These are phyloP conservation scores for Manacus vitellinus DNA, from an alignment of 2,113 vertebrate species.

Conservation along the genomic window DNA sequence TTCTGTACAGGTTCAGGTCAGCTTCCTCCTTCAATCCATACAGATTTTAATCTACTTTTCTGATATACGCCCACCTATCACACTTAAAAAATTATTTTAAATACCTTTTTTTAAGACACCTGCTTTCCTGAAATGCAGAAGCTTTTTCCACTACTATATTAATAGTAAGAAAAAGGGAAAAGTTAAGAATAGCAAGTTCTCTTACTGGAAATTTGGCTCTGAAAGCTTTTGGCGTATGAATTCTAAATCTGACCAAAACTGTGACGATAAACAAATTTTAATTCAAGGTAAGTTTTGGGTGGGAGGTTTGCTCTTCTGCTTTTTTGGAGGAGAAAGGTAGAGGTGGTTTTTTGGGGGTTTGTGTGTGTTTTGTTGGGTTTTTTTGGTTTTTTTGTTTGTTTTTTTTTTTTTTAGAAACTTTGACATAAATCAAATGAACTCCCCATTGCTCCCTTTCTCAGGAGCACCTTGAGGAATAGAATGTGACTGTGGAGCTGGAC, in stretches of 20 bases:
- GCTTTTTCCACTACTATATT: neutral
- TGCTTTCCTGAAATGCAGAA: neutral
- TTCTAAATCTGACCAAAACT: neutral
- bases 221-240: neutral
- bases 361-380: too few relatives aligned
- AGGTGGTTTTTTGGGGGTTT: too few relatives aligned
- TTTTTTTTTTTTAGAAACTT: neutral
- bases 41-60: neutral
- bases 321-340: accelerated
- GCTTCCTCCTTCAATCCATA: neutral
- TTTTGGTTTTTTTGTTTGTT: too few relatives aligned
- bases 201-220: neutral
- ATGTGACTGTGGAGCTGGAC: neutral
- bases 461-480: neutral
- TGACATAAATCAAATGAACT: neutral
- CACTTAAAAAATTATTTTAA: neutral
- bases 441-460: neutral
- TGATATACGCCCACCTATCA: neutral
- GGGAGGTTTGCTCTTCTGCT: neutral
- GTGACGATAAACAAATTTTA: neutral
- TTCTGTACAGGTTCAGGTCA: neutral
- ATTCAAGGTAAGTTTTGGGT: neutral
- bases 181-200: neutral
- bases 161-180: neutral
- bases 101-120: neutral